Evolutionary conservation across 2,888 invertebrate genomes (phyloP), one percentile per base, ranked within the genome.

Genomic region (Drosophila monieri): DNA sequence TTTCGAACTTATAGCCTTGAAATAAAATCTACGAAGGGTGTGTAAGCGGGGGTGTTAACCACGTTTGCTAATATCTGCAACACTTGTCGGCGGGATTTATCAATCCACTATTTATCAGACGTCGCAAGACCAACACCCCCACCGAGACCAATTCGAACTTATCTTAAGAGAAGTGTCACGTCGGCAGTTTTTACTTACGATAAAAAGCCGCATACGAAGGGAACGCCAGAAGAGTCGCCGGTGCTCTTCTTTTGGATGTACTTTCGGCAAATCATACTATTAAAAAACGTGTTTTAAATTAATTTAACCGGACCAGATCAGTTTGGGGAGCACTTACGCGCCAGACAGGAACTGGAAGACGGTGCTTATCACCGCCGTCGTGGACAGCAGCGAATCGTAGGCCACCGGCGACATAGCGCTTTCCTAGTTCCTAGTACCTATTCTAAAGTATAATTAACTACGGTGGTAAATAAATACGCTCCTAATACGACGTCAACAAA

Each of bases 281-380:
- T 32, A 32, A 10, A 2, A 21, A 23, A 51, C 43, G 12, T 12
- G n/a, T 4, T 55, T 37, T 21, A 3, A 32, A 15, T 37, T 27
- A 10, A 21, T 27, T 30, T 41, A 41, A 32, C 27, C 27, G 27
- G 9, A 32, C 44, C 44, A 39, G 21, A 64, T 35, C 48, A 12
- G 21, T 46, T 35, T 58, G n/a, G 2, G 25, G 15, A 15, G 18
- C 69, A 94, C 95, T 94, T 94, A 97, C 97, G 94, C 93, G 92
- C 97, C 97, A 66, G 97, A 95, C 78, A 97, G 92, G 93, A 96
- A 97, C 89, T 97, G 96, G 68, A 96, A 92, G 77, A 97, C 94
- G 14, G 97, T 97, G 73, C 95, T 95, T 67, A 95, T 91, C 48
- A 96, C 95, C 37, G 97, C 97, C 44, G 94, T 89, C 15, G 89